Base-by-base conservation (phyloP, 2,797 vertebrate species). In the Antennarius maculatus region DNA sequence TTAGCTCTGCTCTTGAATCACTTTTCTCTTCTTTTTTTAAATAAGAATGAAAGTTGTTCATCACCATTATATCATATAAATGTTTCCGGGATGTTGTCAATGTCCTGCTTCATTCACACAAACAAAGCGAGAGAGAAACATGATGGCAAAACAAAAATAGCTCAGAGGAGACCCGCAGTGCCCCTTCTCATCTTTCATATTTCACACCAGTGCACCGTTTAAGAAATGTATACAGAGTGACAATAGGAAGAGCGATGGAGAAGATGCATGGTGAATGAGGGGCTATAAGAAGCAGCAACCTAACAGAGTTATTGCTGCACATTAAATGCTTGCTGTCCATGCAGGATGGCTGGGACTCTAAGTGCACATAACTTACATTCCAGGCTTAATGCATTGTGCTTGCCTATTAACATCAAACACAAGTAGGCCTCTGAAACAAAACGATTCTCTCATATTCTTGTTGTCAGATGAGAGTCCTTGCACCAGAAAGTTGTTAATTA, bases 291-390 rank as follows among this genome's bases (percentile, higher is more conserved):
- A 69, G 67, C 65, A 73, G 74, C 76, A 76, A 77, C 71, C 70
- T 60, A 77, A 79, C 64, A 83, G 81, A 85, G 77, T 85, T 87
- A 88, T 83, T 72, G 81, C 70, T 61, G 54, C 49, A 66, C 81
- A 83, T 88, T 89, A 88, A 92, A 88, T 66, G 57, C 76, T 57
- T 82, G 69, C 70, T 77, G 85, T 89, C 83, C 76, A 53, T 79
- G 66, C 64, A 42, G 69, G 57, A 70, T 67, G 72, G 76, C 77
- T 61, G 41, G 39, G 51, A 77, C 77, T 86, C 61, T 91, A 89
- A 90, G 85, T 90, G 86, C 83, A 88, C 80, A 90, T 89, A 91
- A 90, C 82, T 90, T 92, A 89, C 83, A 89, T 85, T 80, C 77
- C 72, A 68, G 75, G 74, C 71, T 81, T 91, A 90, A 88, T 89